phyloP scores from a whole-genome alignment of 1,140 invertebrate genomes.

The Musca domestica region DNA sequence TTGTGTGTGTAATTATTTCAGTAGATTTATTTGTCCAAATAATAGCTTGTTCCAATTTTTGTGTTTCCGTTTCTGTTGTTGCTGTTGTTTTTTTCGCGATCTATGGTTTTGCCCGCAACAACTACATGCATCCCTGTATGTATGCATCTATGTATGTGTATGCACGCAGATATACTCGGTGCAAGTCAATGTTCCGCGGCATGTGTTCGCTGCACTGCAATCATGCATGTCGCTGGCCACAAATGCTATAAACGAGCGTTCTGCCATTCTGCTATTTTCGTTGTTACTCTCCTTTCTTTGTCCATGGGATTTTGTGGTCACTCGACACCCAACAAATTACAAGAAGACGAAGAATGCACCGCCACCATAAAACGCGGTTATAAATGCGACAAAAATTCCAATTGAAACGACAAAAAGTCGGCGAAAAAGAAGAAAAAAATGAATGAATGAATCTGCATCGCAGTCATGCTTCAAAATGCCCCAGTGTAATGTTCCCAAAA shows the following conservation, averaged over 20 bases:
- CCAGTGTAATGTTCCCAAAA: too few relatives aligned
- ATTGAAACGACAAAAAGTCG: constrained; percentile 34
- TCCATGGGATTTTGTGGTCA: constrained; percentile 12
- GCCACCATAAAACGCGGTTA: constrained; percentile 42
- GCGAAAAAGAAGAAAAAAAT: constrained; percentile 35
- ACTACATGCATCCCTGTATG: too few relatives aligned
- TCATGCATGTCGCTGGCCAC: constrained; percentile 15
- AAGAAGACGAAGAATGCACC: constrained; percentile 21
- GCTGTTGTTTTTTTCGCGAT: too few relatives aligned
- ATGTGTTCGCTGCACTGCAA: constrained; percentile 3
- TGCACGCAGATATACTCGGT: too few relatives aligned
- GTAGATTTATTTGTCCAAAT: constrained; percentile 52
- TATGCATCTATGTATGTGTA: too few relatives aligned
- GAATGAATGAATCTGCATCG: neutral
- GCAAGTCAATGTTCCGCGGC: neutral
- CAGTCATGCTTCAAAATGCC: too few relatives aligned
- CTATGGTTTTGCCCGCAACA: too few relatives aligned
- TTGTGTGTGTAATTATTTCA: constrained; percentile 51
- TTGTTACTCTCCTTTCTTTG: neutral
- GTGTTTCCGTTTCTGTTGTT: neutral
- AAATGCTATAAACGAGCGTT: constrained; percentile 16
- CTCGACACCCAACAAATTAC: constrained; percentile 19
- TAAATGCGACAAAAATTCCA: constrained; percentile 54
- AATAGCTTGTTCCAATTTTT: constrained; percentile 15
- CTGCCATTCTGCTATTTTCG: neutral